These are phyloP conservation scores for Euleptes europaea DNA, from an alignment of 2,113 vertebrate genomes.

Conservation along the genomic window DNA sequence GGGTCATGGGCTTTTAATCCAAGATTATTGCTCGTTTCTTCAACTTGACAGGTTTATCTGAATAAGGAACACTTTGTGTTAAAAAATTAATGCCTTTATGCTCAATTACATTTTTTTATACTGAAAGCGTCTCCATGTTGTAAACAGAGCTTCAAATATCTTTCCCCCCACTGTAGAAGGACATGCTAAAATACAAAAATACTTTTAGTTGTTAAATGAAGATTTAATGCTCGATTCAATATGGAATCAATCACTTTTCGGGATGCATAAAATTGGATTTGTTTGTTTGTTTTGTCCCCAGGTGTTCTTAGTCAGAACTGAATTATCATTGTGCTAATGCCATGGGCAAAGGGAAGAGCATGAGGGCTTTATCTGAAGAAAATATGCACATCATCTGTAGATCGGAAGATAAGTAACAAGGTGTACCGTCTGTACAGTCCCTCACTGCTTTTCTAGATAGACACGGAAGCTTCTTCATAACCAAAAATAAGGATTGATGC, in stretches of 20 bases:
- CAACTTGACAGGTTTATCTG: constrained; percentile 56
- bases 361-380: background rate
- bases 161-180: background rate
- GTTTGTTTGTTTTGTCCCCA: no score
- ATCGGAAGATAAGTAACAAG: constrained; percentile 14
- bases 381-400: constrained; percentile 15
- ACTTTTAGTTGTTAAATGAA: constrained; percentile 42
- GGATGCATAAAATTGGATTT: constrained; percentile 11
- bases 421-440: background rate
- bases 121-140: constrained; percentile 45
- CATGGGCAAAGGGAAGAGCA: constrained; percentile 17
- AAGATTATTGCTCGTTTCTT: constrained; percentile 60
- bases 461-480: background rate
- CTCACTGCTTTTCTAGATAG: background rate
- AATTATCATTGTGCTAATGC: constrained; percentile 1
- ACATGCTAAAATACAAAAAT: constrained; percentile 26
- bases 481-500: background rate
- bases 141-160: constrained; percentile 48
- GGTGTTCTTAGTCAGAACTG: constrained; percentile 12
- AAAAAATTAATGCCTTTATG: constrained; percentile 57
- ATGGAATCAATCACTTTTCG: constrained; percentile 33
- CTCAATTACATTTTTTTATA: constrained; percentile 68
- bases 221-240: background rate
- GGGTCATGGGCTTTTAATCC: constrained; percentile 43
- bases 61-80: constrained; percentile 62